Base-by-base conservation (phyloP, 2,113 vertebrate genomes). In the Ibidorhyncha struthersii region DNA sequence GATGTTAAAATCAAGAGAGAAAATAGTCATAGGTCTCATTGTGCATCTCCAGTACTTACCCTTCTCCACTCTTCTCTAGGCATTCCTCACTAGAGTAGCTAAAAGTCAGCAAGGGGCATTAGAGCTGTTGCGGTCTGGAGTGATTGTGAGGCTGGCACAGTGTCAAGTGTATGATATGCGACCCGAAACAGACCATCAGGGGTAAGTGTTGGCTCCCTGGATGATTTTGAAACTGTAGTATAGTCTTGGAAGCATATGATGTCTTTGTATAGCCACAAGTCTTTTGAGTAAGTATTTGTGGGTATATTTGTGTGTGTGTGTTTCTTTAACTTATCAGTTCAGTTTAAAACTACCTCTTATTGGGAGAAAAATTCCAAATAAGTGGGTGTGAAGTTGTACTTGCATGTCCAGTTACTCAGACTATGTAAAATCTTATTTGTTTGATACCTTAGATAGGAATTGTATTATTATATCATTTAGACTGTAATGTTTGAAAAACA, bases 81-180 rank as follows among this genome's bases (percentile, higher is more conserved):
- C 99, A 10, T 98, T 99, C 87, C 98, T 99, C 93, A 99, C 99
- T 11, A 98, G 99, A 71, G 98, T 99, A 82, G 99, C 99, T 30
- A 99, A 99, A 97, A 99, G 98, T 4, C 98, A 98, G 63, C 98
- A 99, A 92, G 99, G 99, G 5, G 98, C 99, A 0, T 87, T 99
- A 50, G 99, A 99, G 90, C 98, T 99, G 93, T 92, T 99, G 94
- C 98, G 99, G 47, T 99, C 98, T 27, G 99, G 99, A 1, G 98
- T 99, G 85, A 99, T 99, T 79, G 98, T 99, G 50, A 98, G 98
- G 95, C 98, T 99, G 95, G 99, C 99, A 12, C 99, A 99, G 89
- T 99, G 99, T 86, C 99, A 99, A 65, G 99, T 99, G 69, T 99
- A 99, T 67, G 99, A 99, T 97, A 99, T 99, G 99, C 96, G 99